These are phyloP conservation scores for Lasioglossum vierecki DNA, from an alignment of 2,888 invertebrate genomes.

Conservation along the genomic window DNA sequence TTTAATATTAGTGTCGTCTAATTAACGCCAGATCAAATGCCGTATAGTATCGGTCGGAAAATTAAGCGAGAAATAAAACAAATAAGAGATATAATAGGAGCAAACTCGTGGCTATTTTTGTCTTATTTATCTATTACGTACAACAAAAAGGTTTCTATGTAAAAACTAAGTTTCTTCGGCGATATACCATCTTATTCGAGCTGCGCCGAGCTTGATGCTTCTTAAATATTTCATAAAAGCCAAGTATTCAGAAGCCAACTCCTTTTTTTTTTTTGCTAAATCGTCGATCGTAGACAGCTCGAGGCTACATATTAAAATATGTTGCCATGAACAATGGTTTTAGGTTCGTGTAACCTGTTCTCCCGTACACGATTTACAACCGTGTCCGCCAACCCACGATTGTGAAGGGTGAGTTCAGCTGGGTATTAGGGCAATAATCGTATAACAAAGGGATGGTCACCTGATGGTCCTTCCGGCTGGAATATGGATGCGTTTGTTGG, in stretches of 20 bases:
- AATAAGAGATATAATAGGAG: background rate
- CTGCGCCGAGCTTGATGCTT: background rate
- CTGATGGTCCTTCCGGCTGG: conserved; percentile 79
- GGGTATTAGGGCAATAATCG: conserved; percentile 82
- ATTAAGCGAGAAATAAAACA: background rate
- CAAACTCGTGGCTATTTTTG: background rate
- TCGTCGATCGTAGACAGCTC: background rate
- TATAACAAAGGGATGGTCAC: conserved; percentile 80
- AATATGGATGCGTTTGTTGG: conserved; percentile 72
- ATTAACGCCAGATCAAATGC: background rate
- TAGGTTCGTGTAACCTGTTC: conserved; percentile 42
- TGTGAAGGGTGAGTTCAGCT: conserved; percentile 68
- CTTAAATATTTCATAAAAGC: conserved; percentile 25
- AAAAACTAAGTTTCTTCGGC: background rate
- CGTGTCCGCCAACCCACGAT: conserved; percentile 41
- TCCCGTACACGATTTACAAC: conserved; percentile 52
- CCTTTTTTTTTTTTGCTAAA: conserved; percentile 18
- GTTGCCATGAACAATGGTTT: conserved; percentile 32
- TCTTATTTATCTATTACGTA: background rate
- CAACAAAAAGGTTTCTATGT: background rate
- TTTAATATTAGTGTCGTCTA: background rate
- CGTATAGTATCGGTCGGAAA: background rate
- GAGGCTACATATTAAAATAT: conserved; percentile 45
- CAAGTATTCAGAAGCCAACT: conserved; percentile 1
- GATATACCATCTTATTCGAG: background rate